These are phyloP conservation scores for Gymnorhina tibicen DNA, from an alignment of 2,113 vertebrate species.

Conservation along the genomic window DNA sequence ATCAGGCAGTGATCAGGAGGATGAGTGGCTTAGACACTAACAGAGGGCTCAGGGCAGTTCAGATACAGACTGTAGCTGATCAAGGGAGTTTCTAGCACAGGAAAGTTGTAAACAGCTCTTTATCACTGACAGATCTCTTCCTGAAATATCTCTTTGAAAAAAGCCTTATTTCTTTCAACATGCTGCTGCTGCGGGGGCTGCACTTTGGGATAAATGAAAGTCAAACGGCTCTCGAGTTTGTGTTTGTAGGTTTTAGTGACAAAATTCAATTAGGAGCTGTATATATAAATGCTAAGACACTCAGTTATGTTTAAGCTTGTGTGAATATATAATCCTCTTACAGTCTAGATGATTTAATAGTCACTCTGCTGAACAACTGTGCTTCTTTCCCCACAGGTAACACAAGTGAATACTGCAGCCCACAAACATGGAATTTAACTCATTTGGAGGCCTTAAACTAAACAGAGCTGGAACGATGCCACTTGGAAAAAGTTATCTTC, in stretches of 20 bases:
- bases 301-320: background rate
- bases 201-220: background rate
- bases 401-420: background rate
- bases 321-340: conserved; percentile 9
- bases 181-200: background rate
- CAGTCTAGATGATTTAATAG: background rate
- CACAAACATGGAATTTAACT: background rate
- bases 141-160: background rate
- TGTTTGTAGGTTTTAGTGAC: background rate
- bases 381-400: background rate
- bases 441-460: background rate
- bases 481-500: conserved; percentile 27
- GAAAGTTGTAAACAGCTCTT: background rate
- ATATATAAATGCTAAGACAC: background rate
- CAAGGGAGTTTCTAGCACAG: background rate
- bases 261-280: background rate
- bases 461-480: background rate
- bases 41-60: background rate
- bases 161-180: accelerated
- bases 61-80: background rate
- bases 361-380: background rate
- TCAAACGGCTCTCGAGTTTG: background rate
- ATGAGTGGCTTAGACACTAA: too few relatives aligned
- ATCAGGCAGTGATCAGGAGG: accelerated
- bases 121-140: background rate